phyloP scores from a whole-genome alignment of 2,113 vertebrate species.

The Ammodramus savannarum region DNA sequence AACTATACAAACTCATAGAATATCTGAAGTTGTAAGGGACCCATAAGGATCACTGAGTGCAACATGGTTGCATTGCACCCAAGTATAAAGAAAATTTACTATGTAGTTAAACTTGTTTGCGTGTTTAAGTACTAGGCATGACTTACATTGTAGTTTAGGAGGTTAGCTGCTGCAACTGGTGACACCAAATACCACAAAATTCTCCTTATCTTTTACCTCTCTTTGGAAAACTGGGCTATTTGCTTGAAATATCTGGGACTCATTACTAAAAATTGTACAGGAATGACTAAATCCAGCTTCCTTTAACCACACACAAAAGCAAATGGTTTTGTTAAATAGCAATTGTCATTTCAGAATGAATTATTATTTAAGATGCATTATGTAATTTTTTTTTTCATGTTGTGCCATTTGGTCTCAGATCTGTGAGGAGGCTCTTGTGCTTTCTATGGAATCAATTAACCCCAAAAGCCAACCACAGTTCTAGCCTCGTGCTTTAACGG shows the following conservation, averaged over 20 bases:
- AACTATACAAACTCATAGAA: background rate
- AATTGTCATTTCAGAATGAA: slow-evolving; percentile 46
- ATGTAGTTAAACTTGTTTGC: background rate
- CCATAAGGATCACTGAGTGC: background rate
- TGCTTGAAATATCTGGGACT: background rate
- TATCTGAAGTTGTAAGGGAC: background rate
- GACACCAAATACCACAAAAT: background rate
- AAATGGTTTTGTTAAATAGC: slow-evolving; percentile 30
- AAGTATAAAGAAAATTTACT: background rate
- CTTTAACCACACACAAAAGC: background rate
- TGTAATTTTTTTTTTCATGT: slow-evolving; percentile 4
- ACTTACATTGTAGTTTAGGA: background rate
- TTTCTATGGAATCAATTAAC: slow-evolving; percentile 41
- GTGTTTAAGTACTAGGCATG: background rate
- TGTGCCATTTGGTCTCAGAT: slow-evolving; percentile 26
- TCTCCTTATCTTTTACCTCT: background rate
- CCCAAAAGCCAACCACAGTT: slow-evolving; percentile 7
- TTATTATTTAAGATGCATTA: background rate
- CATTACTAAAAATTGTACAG: slow-evolving; percentile 16
- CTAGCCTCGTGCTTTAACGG: slow-evolving; percentile 11
- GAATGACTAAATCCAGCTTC: slow-evolving; percentile 21
- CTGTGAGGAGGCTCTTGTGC: background rate
- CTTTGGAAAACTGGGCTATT: background rate
- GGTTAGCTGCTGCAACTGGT: background rate
- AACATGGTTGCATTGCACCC: background rate